Base-by-base conservation (phyloP, 2,113 vertebrate species). In the Penelope pileata region DNA sequence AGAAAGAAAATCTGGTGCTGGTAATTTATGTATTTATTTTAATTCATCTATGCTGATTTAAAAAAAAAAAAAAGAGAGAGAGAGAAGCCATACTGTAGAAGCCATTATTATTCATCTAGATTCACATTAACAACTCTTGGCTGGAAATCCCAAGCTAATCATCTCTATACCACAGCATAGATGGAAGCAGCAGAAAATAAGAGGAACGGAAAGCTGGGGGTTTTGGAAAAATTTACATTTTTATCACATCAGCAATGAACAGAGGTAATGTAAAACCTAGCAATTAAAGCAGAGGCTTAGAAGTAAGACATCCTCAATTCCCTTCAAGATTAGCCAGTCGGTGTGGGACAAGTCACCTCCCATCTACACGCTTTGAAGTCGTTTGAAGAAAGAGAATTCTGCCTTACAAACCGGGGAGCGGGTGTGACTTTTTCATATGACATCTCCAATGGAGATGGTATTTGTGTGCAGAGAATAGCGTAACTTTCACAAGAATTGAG, bases 281-380 rank as follows among this genome's bases (percentile, higher is more conserved):
- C 74, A 92, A 87, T 85, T 76, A 92, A 83, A 91, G 84, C 40
- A 88, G 70, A 87, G 92, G 81, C 77, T 94, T 93, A 96, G 72
- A 68, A 95, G 58, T 53, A 64, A 94, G 53, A 56, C 67, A 73
- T 75, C 29, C 54, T 93, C 86, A 92, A 84, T 91, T 79, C 80
- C 62, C 53, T 73, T 82, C 40, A 67, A 64, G 83, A 94, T 95
- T 86, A 95, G 53, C 67, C 74, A 48, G 66, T 67, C 2, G 4
- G 21, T 5, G 8, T 16, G 68, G 66, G 73, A 86, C 73, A 75
- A 91, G 69, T 27, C 48, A 21, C 23, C 82, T 89, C 53, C 50
- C 81, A 76, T 9, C 21, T 58, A 30, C 47, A 15, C 32, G 24
- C 77, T 92, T 15, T 91, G 67, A 94, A 95, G 70, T 58, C 12